Conservation (phyloP, 2,113 vertebrate species). For the Hemiscyllium ocellatum region DNA sequence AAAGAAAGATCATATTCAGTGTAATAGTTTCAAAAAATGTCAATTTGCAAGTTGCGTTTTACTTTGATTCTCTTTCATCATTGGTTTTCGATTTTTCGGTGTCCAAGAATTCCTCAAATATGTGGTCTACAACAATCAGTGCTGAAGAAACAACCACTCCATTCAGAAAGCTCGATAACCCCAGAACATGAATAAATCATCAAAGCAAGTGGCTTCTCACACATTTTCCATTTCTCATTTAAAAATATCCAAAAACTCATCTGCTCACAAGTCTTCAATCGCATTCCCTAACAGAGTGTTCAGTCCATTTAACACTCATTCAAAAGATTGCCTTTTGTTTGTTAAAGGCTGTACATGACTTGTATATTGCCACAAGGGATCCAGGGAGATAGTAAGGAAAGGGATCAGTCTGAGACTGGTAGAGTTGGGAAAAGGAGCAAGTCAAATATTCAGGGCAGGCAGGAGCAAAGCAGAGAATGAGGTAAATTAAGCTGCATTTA, state of each 20-base stretch:
- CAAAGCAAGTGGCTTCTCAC: neutral
- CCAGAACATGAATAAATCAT: neutral
- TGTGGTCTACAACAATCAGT: neutral
- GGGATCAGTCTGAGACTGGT: too few species aligned
- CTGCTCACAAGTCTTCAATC: neutral
- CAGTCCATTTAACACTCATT: neutral
- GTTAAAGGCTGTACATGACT: neutral
- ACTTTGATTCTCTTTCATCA: neutral
- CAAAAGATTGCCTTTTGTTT: neutral
- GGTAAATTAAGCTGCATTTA: too few species aligned
- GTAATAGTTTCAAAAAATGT: neutral
- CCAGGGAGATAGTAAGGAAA: too few species aligned
- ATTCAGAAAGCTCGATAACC: neutral
- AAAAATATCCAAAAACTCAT: neutral
- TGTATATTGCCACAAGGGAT: neutral
- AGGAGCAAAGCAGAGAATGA: too few species aligned
- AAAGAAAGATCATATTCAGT: neutral
- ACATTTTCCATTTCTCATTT: neutral
- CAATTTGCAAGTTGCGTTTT: neutral
- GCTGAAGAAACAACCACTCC: neutral
- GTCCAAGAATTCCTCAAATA: neutral
- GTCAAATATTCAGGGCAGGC: too few species aligned
- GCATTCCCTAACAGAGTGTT: neutral
- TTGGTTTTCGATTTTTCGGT: neutral
- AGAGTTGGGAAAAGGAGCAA: too few species aligned